Conservation (phyloP, 1,140 invertebrate genomes). For the Armadillidium nasatum region DNA sequence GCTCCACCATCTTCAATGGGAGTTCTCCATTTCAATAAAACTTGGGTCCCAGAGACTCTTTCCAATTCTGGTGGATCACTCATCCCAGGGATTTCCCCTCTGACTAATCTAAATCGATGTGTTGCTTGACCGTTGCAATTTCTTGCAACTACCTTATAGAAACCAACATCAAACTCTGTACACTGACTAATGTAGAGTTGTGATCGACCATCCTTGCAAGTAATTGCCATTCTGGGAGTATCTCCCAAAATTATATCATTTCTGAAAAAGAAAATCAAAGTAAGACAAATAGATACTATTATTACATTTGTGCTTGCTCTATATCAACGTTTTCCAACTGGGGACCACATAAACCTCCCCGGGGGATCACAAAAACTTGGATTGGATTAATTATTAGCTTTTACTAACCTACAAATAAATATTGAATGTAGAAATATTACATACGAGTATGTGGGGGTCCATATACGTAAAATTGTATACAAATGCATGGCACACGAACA, state of each 20-base stretch:
- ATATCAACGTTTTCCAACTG: no score
- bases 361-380: no score
- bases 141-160: constrained; percentile 91
- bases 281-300: no score
- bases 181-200: constrained; percentile 70
- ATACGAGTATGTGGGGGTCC: no score
- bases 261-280: constrained; percentile 46
- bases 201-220: constrained; percentile 66
- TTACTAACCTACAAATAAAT: no score
- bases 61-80: constrained; percentile 81
- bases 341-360: no score
- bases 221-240: constrained; percentile 68
- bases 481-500: no score
- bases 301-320: no score
- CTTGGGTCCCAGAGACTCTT: constrained; percentile 76
- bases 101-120: constrained; percentile 53
- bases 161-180: constrained; percentile 74
- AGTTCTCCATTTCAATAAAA: constrained; percentile 70
- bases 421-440: no score
- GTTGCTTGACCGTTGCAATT: constrained; percentile 63
- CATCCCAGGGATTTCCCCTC: constrained; percentile 67
- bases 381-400: no score
- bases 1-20: constrained; percentile 78
- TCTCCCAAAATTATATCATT: constrained; percentile 81
- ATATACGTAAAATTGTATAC: no score